A percentile compares a stretch with the other conserved stretches of the same genome.
phyloP scores from a whole-genome alignment of 2,113 vertebrate species.

The Anarrhichthys ocellatus region DNA sequence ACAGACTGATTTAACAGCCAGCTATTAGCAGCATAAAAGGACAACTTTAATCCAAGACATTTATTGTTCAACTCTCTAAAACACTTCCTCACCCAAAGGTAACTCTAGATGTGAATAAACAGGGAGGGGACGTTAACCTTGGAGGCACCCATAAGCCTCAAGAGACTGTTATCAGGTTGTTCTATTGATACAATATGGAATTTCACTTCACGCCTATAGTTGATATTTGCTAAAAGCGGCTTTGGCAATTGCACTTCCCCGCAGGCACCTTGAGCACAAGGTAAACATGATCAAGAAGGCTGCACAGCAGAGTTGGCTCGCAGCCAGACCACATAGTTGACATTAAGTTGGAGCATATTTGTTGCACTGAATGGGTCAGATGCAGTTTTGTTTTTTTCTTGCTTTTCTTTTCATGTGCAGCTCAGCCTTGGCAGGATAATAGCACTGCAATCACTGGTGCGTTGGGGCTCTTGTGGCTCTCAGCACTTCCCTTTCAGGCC shows the following conservation, averaged over 20 bases:
- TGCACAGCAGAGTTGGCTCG: slow-evolving; percentile 19
- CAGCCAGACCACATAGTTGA: slow-evolving; percentile 19
- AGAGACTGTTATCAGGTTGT: not conserved
- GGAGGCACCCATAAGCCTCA: not conserved
- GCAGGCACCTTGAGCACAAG: slow-evolving; percentile 10
- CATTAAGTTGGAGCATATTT: slow-evolving; percentile 45
- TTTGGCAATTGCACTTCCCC: not conserved
- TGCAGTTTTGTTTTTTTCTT: slow-evolving; percentile 56
- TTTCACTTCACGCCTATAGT: not conserved
- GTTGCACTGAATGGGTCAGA: slow-evolving; percentile 48
- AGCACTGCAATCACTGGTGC: slow-evolving; percentile 49
- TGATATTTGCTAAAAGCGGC: not conserved
- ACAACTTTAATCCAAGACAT: not conserved
- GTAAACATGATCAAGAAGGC: slow-evolving; percentile 24
- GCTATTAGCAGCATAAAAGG: not conserved
- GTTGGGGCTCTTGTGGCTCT: slow-evolving; percentile 69
- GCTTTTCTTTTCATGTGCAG: slow-evolving; percentile 64
- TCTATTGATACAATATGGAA: not conserved
- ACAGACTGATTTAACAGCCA: not conserved
- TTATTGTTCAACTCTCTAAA: slow-evolving; percentile 11
- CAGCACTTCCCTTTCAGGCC: slow-evolving; percentile 83
- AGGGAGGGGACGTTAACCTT: slow-evolving; percentile 23
- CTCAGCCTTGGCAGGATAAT: slow-evolving; percentile 65
- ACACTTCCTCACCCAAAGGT: not conserved
- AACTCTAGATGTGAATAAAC: slow-evolving; percentile 25